These are phyloP conservation scores for Phycodurus eques DNA, from an alignment of 2,113 vertebrate species.

Conservation along the genomic window DNA sequence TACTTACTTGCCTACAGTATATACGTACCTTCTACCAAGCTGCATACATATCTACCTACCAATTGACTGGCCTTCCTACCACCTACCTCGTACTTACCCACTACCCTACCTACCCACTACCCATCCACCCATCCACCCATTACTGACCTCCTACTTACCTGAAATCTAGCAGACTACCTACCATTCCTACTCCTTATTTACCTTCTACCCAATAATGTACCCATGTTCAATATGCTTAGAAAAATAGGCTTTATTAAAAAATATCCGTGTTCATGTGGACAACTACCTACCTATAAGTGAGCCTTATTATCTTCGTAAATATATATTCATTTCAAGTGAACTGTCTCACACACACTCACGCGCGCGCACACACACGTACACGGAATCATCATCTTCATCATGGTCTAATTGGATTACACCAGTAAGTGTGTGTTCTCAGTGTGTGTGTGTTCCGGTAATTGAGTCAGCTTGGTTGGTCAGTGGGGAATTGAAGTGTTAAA, in stretches of 20 bases:
- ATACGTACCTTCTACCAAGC: too few relatives aligned
- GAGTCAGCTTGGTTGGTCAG: conserved; percentile 72
- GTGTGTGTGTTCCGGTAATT: conserved; percentile 63
- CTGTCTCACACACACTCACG: neutral
- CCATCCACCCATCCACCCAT: neutral
- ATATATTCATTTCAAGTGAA: neutral
- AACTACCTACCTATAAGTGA: neutral
- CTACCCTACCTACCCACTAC: too few relatives aligned
- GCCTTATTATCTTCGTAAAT: neutral
- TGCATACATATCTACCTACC: too few relatives aligned
- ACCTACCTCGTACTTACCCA: too few relatives aligned
- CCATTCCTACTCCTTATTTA: too few relatives aligned
- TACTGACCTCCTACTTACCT: neutral
- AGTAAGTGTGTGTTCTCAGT: conserved; percentile 20
- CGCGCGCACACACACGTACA: conserved; percentile 9
- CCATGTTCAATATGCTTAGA: neutral
- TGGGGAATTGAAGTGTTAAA: conserved; percentile 76
- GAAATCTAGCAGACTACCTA: neutral
- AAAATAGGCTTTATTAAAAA: neutral
- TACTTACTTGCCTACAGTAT: too few relatives aligned
- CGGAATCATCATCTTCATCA: conserved; percentile 34
- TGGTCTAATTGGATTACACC: conserved; percentile 67
- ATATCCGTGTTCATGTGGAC: neutral
- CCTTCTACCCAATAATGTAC: too few relatives aligned
- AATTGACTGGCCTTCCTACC: too few relatives aligned